Conservation (phyloP, 2,113 vertebrate species). For the Phyllostomus hastatus region DNA sequence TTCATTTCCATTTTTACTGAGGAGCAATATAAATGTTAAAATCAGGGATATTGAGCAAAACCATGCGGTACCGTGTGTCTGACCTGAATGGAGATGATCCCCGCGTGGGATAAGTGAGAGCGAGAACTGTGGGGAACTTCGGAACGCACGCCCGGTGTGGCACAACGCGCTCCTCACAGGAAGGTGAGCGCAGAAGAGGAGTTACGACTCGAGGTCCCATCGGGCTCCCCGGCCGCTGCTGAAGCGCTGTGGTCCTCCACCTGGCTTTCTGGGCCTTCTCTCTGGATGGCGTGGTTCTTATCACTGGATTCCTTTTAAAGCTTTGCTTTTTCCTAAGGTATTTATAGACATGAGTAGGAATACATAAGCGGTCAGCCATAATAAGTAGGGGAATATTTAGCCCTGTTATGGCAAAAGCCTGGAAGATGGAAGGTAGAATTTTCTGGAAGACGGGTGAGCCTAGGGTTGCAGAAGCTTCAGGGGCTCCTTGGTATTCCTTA, state of each 20-base stretch:
- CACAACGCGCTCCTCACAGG: not conserved
- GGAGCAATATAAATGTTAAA: not conserved
- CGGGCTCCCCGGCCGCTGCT: not conserved
- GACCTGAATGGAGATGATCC: not conserved
- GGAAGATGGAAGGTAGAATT: not conserved
- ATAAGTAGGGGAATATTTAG: not conserved
- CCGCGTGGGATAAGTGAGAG: not conserved
- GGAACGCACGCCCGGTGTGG: not conserved
- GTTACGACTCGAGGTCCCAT: accelerated
- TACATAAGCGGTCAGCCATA: not conserved
- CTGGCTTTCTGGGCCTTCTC: not conserved
- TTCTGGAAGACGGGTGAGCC: not conserved
- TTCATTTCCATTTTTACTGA: not conserved
- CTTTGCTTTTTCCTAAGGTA: not conserved
- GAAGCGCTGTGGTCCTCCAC: not conserved
- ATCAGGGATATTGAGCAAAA: not conserved
- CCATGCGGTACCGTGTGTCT: accelerated
- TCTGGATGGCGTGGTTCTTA: not conserved
- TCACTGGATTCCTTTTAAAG: not conserved
- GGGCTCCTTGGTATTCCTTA: not conserved
- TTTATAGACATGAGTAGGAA: not conserved
- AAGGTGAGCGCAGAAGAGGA: not conserved
- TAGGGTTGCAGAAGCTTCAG: not conserved
- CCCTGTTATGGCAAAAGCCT: not conserved
- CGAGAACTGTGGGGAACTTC: not conserved